Evolutionary conservation across 2,797 vertebrate species (phyloP).

Genomic region (Crenuchus spilurus): DNA sequence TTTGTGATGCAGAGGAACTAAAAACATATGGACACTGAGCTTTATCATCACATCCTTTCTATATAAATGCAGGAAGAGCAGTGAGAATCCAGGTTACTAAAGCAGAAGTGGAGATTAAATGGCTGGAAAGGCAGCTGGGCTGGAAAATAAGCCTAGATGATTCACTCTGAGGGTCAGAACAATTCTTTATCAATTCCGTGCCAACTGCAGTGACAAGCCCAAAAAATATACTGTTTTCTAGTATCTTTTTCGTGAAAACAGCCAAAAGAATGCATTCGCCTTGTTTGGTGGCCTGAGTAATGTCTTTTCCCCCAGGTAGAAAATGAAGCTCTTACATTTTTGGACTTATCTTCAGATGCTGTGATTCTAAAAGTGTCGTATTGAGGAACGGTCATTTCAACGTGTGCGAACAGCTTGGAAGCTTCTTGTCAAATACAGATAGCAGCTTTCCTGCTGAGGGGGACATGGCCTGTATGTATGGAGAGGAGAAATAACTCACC

Average conservation of each 20-base stretch:
- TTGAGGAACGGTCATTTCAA: slow-evolving; percentile 30
- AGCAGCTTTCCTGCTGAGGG: background rate
- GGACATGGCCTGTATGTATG: slow-evolving; percentile 15
- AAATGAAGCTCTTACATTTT: slow-evolving; percentile 24
- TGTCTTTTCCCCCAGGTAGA: slow-evolving; percentile 13
- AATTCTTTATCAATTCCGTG: background rate
- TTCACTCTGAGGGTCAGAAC: too few species aligned
- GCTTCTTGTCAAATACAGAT: slow-evolving; percentile 38
- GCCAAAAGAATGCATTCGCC: background rate
- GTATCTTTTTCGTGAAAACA: background rate
- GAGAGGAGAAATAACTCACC: slow-evolving; percentile 38
- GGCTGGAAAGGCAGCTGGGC: too few species aligned
- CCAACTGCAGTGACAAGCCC: background rate
- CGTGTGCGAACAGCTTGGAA: slow-evolving; percentile 14
- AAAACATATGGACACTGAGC: too few species aligned
- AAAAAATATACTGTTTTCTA: background rate
- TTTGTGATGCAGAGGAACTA: too few species aligned
- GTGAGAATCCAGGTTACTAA: too few species aligned
- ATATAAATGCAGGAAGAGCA: too few species aligned
- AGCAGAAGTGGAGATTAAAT: too few species aligned
- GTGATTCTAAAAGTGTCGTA: slow-evolving; percentile 10
- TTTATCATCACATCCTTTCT: too few species aligned
- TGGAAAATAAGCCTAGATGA: too few species aligned
- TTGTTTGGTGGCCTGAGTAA: background rate
- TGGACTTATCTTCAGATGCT: background rate